Base-by-base conservation (phyloP, 2,888 invertebrate species). In the Aphodius granarius region DNA sequence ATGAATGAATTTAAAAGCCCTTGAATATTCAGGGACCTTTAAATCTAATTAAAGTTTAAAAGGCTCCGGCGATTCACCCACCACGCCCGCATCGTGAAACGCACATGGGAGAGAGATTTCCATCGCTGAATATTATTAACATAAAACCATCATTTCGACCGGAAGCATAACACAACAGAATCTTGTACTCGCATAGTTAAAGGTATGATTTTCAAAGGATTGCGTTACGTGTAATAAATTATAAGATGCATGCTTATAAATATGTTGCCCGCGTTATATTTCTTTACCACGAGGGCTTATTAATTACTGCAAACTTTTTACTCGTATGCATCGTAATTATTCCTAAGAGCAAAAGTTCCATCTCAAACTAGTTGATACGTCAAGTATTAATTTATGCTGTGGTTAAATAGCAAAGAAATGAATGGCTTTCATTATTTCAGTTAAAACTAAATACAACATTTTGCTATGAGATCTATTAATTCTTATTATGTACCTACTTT, bases 11-110 rank as follows among this genome's bases (percentile, higher is more conserved):
- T 66, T 66, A 66, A 66, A 21, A 66, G 20, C 66, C 21, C 20
- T 15, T 66, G 66, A 66, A 66, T 66, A 66, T 66, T 66, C 18
- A 66, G 21, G 18, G 21, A 21, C 66, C 21, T 66, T 66, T 66
- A 66, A 66, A 66, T 66, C 66, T 66, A 19, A 66, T 66, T 66
- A 66, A 66, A 66, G 20, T 66, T 66, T 66, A 21, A 19, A 66
- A 19, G 20, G 19, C 20, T 21, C n/a, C 66, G 66, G 66, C 21
- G 21, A 66, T n/a, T 19, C 66, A 66, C 66, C 9, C 43, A 43
- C 43, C 43, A 43, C 43, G 43, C 43, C 43, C 43, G 43, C 43
- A 43, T 43, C 9, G 43, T 2, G 43, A 43, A 43, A 43, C 43
- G 43, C 43, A 13, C 43, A 43, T 43, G 43, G 43, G 43, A 43